These are phyloP conservation scores for Aporophyla lueneburgensis DNA, from an alignment of 2,888 invertebrate species.

Conservation along the genomic window DNA sequence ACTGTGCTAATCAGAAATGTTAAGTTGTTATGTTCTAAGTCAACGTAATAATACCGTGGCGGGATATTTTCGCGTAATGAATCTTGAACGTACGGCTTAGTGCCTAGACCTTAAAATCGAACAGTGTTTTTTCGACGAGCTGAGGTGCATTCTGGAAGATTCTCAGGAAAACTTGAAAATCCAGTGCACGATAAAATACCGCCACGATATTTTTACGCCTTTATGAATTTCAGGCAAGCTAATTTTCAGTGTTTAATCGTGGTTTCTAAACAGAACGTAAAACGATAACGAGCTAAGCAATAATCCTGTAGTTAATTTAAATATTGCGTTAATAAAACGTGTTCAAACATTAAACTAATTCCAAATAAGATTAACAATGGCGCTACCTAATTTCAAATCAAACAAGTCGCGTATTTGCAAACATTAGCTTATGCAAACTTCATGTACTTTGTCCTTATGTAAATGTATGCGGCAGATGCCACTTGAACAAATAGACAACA, in stretches of 20 bases:
- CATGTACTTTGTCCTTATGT: conserved; percentile 64
- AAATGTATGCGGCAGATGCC: conserved; percentile 76
- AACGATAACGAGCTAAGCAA: conserved; percentile 11
- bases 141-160: too few relatives aligned
- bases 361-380: conserved; percentile 62
- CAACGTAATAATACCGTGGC: too few relatives aligned
- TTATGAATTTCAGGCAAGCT: too few relatives aligned
- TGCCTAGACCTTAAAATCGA: too few relatives aligned
- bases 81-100: too few relatives aligned
- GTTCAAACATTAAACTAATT: conserved; percentile 50
- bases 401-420: conserved; percentile 62
- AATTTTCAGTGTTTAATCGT: not conserved
- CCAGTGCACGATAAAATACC: too few relatives aligned
- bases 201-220: too few relatives aligned
- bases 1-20: conserved; percentile 12
- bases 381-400: conserved; percentile 63
- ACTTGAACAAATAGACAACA: conserved; percentile 76
- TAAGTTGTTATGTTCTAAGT: not conserved
- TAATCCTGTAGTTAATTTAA: conserved; percentile 28
- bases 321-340: conserved; percentile 41
- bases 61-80: too few relatives aligned
- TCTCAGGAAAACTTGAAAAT: too few relatives aligned
- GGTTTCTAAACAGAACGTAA: not conserved
- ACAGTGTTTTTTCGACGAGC: too few relatives aligned
- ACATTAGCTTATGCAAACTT: conserved; percentile 62